Percentiles rank a stretch among this genome's conserved stretches.
phyloP scores from a whole-genome alignment of 64 coral and sea anemone genomes.

The Montipora sp. region DNA sequence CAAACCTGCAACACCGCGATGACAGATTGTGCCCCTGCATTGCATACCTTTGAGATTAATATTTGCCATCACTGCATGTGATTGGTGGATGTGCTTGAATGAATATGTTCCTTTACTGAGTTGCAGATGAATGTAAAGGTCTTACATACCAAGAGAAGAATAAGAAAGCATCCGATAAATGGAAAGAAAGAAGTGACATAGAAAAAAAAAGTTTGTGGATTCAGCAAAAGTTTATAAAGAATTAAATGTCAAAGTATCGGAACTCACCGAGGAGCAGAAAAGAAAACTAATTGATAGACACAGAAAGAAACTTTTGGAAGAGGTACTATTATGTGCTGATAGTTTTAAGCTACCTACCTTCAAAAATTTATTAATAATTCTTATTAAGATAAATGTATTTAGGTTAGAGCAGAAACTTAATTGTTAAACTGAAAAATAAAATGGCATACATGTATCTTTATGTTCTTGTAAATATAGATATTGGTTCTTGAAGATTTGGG shows the following conservation, averaged over 20 bases:
- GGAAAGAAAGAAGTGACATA: not conserved
- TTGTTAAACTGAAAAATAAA: conserved; percentile 3
- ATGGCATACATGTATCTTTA: not conserved
- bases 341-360: not conserved
- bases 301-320: conserved; percentile 46
- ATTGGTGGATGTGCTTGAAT: not conserved
- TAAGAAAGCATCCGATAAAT: conserved; percentile 34
- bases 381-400: conserved; percentile 13
- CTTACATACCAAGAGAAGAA: conserved; percentile 22
- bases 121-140: conserved; percentile 36
- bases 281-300: conserved; percentile 16
- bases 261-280: conserved; percentile 45
- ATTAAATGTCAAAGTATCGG: conserved; percentile 31
- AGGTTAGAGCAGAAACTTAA: not conserved
- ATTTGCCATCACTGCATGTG: not conserved
- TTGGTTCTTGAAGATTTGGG: conserved; percentile 67
- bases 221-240: conserved; percentile 15
- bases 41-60: not conserved
- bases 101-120: conserved; percentile 12
- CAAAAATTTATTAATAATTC: not conserved
- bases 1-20: not conserved
- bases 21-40: not conserved
- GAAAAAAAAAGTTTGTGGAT: conserved; percentile 22
- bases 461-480: conserved; percentile 21
- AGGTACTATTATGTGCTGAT: conserved; percentile 27